Evolutionary conservation across 2,888 invertebrate species (phyloP), one percentile per base, ranked within the genome.

Genomic region (Thumatha senex): DNA sequence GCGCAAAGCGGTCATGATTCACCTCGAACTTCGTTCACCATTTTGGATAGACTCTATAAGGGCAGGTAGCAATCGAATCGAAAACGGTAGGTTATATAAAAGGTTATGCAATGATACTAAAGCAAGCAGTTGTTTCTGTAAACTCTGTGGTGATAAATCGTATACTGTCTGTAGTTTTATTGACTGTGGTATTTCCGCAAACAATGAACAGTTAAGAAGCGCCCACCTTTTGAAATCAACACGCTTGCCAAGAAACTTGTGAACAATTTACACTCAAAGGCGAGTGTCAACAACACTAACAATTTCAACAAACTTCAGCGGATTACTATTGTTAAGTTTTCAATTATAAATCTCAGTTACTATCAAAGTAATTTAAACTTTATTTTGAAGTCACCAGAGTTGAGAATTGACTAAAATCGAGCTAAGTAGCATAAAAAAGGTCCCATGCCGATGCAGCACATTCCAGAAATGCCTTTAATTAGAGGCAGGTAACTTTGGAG

Each of bases 381-480:
- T 63, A 51, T 49, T 39, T 3, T 14, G 3, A 18, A 13, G 13
- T 7, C 14, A 8, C 33, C 67, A 71, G 48, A 51, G 65, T 64
- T 18, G n/a, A 58, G 45, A 61, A 55, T 67, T 12, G 48, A 40
- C 35, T 24, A 51, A 48, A 36, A 48, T 7, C 50, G 40, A 60
- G 49, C 3, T 53, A 38, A 56, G 50, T 49, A 48, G 46, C 46
- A 65, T 61, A 67, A 72, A 74, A 71, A 64, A 63, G 58, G 35
- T 52, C 45, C 57, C 58, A 56, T 69, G 67, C 67, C 72, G 72
- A 77, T 74, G 67, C 71, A 74, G 79, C 82, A 70, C 81, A 84
- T 84, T 84, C 82, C 72, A 57, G 52, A 70, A 72, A 80, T 78
- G 61, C 74, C 71, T 78, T 75, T 75, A 79, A 80, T 82, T 78